Evolutionary conservation across 2,888 invertebrate species (phyloP).

Genomic region (Tenodera sinensis): DNA sequence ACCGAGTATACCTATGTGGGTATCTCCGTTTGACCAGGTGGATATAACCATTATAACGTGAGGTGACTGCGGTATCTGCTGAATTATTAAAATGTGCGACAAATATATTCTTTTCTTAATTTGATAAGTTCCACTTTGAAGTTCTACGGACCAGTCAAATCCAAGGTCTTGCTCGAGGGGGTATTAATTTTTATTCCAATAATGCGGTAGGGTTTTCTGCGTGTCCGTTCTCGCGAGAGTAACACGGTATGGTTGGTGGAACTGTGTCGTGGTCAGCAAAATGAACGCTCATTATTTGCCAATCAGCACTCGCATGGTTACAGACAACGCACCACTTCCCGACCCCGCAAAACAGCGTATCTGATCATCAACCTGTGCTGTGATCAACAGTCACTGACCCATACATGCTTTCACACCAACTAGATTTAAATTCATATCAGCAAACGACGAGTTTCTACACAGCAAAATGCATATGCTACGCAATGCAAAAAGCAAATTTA

Average conservation of each 20-base stretch:
- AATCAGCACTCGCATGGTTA: slow-evolving; percentile 3
- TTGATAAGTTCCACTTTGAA: too few species aligned
- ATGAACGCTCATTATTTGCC: slow-evolving; percentile 20
- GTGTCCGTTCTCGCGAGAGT: neutral
- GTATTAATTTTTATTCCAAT: neutral
- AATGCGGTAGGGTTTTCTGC: neutral
- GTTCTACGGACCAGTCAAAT: too few species aligned
- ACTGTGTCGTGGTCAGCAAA: neutral
- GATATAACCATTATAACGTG: too few species aligned
- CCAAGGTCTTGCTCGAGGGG: too few species aligned
- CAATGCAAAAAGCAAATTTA: too few species aligned
- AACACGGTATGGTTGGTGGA: neutral
- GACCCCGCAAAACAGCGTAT: neutral
- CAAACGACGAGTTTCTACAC: neutral
- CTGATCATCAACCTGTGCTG: neutral
- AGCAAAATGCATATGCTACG: neutral
- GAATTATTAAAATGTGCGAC: too few species aligned
- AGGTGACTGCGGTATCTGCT: too few species aligned
- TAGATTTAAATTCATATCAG: neutral
- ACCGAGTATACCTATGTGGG: too few species aligned
- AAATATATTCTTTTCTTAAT: too few species aligned
- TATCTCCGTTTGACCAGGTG: too few species aligned
- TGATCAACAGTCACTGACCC: neutral
- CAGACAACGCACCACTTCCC: neutral
- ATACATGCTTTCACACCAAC: neutral